Base-by-base conservation (phyloP, 2,113 vertebrate genomes). In the Rhinichthys klamathensis region DNA sequence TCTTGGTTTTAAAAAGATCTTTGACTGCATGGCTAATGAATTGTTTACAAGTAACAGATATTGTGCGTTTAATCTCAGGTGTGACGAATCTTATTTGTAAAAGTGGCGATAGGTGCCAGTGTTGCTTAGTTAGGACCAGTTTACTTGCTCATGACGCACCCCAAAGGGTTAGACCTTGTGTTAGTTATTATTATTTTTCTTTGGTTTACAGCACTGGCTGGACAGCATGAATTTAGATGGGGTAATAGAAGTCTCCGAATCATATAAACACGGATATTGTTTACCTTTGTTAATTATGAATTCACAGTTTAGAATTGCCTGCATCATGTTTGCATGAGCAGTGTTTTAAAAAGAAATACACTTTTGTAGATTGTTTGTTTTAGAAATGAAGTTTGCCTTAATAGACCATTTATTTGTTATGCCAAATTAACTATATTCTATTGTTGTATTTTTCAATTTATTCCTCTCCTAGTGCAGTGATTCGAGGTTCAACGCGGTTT, bases 321-420 rank as follows among this genome's bases (percentile, higher is more conserved):
- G 85, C 72, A 78, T 86, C 77, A 82, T 84, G 74, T 77, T 82
- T 60, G 85, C 85, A 88, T 88, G 87, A 61, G 82, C 72, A 78
- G 49, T 80, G 18, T 65, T 75, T 75, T 82, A 32, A 58, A 78
- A 76, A 51, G 25, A 46, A 32, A 44, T 60, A 5, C 16, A 41
- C n/a, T 49, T 74, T 85, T 38, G 41, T 84, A 46, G 69, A 56
- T 83, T 77, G 58, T 61, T 46, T 74, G 49, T 86, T 86, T 86
- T 51, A 86, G 49, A 74, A 80, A 80, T 86, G n/a, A 15, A 72
- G 44, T 88, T 86, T 88, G 87, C 87, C 87, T 88, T 88, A 88
- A 86, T 77, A 67, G 41, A 78, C 67, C 61, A 84, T 79, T 25
- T 54, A 81, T 82, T 86, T 84, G 51, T 4, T 72, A 86, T 84